Evolutionary conservation across 2,797 vertebrate genomes (phyloP).

Genomic region (Eptatretus atami): DNA sequence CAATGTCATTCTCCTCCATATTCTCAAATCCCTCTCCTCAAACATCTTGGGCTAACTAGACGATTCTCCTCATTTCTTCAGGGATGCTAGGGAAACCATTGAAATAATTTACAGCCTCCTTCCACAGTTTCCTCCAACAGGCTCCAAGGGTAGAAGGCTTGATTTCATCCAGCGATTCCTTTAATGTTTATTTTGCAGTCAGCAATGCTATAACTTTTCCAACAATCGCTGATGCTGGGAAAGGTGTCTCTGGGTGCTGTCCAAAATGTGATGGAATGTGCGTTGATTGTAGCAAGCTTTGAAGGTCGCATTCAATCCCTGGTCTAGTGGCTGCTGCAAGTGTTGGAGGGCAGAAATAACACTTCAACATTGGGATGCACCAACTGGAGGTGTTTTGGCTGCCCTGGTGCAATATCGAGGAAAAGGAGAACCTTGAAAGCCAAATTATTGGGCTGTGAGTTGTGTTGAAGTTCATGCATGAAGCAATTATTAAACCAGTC

Average conservation of each 20-base stretch:
- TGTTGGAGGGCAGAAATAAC: background rate
- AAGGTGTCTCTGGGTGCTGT: background rate
- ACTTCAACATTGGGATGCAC: background rate
- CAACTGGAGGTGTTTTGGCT: background rate
- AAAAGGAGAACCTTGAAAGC: background rate
- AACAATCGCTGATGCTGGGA: background rate
- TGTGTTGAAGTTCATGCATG: background rate
- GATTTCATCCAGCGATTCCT: background rate
- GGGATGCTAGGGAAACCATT: background rate
- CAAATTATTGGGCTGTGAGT: background rate
- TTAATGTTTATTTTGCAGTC: background rate
- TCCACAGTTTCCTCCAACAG: background rate
- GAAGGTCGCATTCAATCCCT: background rate
- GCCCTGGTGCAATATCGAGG: background rate
- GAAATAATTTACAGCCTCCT: background rate
- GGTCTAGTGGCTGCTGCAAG: background rate
- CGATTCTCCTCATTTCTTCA: background rate
- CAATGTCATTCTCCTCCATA: background rate
- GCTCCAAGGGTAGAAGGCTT: background rate
- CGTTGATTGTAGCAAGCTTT: background rate
- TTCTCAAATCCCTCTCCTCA: background rate
- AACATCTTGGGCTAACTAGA: background rate
- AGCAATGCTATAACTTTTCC: background rate
- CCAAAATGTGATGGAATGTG: background rate
- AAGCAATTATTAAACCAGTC: background rate